Conservation (phyloP, 1,140 invertebrate genomes). For the Trichomalopsis sarcophagae region DNA sequence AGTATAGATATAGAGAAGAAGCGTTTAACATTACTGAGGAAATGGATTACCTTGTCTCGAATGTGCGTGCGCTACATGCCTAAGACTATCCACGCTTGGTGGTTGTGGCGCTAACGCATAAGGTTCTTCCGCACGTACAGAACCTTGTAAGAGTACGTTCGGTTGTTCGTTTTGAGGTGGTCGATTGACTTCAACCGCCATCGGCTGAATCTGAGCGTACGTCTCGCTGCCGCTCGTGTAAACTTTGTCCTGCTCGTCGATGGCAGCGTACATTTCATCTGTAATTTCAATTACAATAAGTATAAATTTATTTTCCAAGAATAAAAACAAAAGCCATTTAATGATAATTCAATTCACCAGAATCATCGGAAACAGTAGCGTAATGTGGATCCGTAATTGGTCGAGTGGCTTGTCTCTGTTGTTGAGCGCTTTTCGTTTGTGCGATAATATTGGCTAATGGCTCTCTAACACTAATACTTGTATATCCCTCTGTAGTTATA, state of each 20-base stretch:
- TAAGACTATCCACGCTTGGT: constrained; percentile 78
- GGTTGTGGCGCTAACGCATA: constrained; percentile 73
- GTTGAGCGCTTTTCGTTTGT: constrained; percentile 74
- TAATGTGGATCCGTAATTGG: constrained; percentile 83
- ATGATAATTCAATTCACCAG: constrained; percentile 75
- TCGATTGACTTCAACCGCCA: constrained; percentile 74
- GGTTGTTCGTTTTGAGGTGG: constrained; percentile 70
- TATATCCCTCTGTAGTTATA: constrained; percentile 85
- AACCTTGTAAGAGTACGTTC: constrained; percentile 54
- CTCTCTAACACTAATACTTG: constrained; percentile 92
- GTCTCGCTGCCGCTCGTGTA: constrained; percentile 90
- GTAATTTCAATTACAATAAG: constrained; percentile 50
- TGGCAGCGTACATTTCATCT: constrained; percentile 94
- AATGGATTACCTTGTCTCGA: constrained; percentile 80
- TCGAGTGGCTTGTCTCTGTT: constrained; percentile 72
- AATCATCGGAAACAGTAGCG: constrained; percentile 89
- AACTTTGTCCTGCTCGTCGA: constrained; percentile 86
- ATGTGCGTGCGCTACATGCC: constrained; percentile 79
- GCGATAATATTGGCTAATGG: constrained; percentile 86
- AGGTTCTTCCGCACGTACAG: constrained; percentile 61
- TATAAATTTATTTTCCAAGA: constrained; percentile 52
- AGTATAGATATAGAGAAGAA: constrained; percentile 16
- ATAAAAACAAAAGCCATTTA: constrained; percentile 29
- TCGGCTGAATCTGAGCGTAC: constrained; percentile 89
- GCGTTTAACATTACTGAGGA: constrained; percentile 16